phyloP scores from a whole-genome alignment of 2,797 vertebrate species.

The Ficedula albicollis region DNA sequence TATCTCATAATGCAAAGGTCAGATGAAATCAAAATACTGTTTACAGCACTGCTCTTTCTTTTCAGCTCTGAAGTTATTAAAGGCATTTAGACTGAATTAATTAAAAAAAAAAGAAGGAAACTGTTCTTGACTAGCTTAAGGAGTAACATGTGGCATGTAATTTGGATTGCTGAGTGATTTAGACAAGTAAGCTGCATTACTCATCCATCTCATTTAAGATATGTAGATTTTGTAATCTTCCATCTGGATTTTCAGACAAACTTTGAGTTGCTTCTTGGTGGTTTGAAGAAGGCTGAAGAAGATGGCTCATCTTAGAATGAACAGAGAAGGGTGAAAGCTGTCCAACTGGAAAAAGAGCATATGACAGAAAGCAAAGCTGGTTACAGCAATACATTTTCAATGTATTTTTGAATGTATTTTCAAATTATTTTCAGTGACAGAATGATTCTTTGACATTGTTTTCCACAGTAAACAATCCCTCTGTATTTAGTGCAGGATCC shows the following conservation, averaged over 20 bases:
- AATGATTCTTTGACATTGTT: neutral
- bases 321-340: neutral
- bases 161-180: constrained; percentile 52
- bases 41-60: neutral
- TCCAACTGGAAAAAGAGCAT: neutral
- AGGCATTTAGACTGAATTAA: constrained; percentile 4
- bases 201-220: constrained; percentile 34
- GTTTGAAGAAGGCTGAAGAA: neutral
- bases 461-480: neutral
- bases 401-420: neutral
- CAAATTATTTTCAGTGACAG: neutral
- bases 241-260: constrained; percentile 12
- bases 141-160: constrained; percentile 50
- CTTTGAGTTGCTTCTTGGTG: neutral
- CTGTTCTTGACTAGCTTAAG: constrained; percentile 17
- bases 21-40: constrained; percentile 1
- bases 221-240: constrained; percentile 25
- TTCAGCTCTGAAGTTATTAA: constrained; percentile 5
- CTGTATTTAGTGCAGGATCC: neutral
- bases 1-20: neutral
- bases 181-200: constrained; percentile 49
- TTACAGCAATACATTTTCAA: neutral
- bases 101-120: neutral
- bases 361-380: neutral
- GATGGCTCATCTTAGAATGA: neutral